Base-by-base conservation (phyloP, 2,113 vertebrate species). In the Hypanus sabinus region DNA sequence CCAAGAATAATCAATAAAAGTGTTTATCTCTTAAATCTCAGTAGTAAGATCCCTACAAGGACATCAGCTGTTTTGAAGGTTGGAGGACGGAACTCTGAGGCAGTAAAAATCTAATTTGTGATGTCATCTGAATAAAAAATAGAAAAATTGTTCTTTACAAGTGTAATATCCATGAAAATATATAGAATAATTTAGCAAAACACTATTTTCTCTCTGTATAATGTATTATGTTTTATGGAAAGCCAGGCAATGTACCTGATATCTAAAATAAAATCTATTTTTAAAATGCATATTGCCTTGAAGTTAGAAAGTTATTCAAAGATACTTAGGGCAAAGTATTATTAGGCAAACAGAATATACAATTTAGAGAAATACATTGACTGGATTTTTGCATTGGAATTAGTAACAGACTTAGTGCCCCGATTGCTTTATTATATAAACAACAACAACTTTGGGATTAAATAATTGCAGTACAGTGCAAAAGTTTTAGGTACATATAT, bases 1-100 rank as follows among this genome's bases (percentile, higher is more conserved):
- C 8, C 90, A 92, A 92, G 88, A 92, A 92, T 70, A 36, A 68
- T 38, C 88, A 92, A 20, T 92, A 38, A 70, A 16, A 71, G 46
- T 46, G 36, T 24, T 92, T 73, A 85, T 30, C 83, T 71, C 68
- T 92, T 92, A 38, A 92, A 71, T 71, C 68, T 71, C 14, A 12
- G 24, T 18, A 1, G 38, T 75, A 73, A 55, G 22, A 93, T 38
- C 24, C 22, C 24, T 38, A 93, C 9, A 73, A 71, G 90, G 33
- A 73, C 4, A 93, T 10, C 73, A 30, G 36, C 38, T 75, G 38
- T 14, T 9, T 46, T 55, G 55, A 93, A 75, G 36, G 70, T 33
- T 27, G 20, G 33, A n/a, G 27, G 91, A 75, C 38, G 36, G 6
- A 73, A 73, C 18, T 14, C 65, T 55, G 36, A 46, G 36, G 70